phyloP scores from a whole-genome alignment of 2,797 vertebrate genomes.

The Aldrovandia affinis region DNA sequence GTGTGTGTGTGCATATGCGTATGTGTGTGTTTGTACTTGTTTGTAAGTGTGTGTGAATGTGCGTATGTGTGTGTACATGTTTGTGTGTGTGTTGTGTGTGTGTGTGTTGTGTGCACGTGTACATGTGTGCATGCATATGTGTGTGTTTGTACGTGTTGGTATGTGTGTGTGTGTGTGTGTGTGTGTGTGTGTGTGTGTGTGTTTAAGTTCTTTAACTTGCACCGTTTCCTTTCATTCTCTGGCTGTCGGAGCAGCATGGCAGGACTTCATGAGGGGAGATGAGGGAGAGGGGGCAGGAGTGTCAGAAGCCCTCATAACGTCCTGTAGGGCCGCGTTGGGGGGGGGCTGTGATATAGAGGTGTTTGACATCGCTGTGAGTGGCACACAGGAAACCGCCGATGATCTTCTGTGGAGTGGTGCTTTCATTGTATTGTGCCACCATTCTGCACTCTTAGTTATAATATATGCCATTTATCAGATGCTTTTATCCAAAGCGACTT shows the following conservation, averaged over 20 bases:
- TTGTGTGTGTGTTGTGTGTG: neutral
- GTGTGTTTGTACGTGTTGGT: fast-evolving
- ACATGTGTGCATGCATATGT: neutral
- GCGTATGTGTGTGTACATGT: neutral
- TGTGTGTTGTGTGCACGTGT: neutral
- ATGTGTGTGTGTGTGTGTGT: constrained; percentile 1
- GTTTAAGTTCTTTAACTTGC: neutral
- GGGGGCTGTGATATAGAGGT: neutral
- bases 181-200: neutral
- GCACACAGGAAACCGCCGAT: too few species aligned
- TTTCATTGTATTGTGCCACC: too few species aligned
- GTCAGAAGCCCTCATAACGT: neutral
- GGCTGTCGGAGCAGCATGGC: neutral
- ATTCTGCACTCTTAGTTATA: too few species aligned
- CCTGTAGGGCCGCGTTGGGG: neutral
- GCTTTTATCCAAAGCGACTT: too few species aligned
- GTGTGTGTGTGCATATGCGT: neutral
- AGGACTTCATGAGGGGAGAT: neutral
- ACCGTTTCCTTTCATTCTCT: neutral
- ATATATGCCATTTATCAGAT: too few species aligned
- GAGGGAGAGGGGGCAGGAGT: neutral
- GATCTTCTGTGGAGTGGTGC: too few species aligned
- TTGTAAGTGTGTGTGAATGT: neutral
- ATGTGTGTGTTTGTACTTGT: too few species aligned
- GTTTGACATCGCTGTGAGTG: too few species aligned